phyloP scores from a whole-genome alignment of 2,113 vertebrate species.

The Caranx ignobilis region DNA sequence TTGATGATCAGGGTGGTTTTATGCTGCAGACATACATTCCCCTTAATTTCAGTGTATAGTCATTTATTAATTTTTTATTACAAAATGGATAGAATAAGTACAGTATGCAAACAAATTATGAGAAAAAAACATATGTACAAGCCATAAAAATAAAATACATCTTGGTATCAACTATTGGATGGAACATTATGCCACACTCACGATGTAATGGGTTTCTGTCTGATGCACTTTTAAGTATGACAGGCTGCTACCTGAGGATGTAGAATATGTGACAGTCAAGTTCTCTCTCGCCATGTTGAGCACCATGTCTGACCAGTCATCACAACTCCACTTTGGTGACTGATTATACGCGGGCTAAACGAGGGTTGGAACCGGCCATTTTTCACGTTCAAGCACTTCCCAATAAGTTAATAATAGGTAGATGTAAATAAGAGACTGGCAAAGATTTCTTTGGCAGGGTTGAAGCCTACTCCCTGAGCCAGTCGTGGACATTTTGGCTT shows the following conservation, averaged over 20 bases:
- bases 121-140: slow-evolving; percentile 87
- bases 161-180: slow-evolving; percentile 81
- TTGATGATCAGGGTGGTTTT: background rate
- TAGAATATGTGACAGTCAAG: slow-evolving; percentile 26
- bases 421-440: slow-evolving; percentile 67
- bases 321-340: slow-evolving; percentile 23
- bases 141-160: slow-evolving; percentile 97
- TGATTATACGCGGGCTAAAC: slow-evolving; percentile 25
- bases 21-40: background rate
- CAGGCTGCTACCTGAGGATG: slow-evolving; percentile 66
- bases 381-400: slow-evolving; percentile 76
- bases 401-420: slow-evolving; percentile 83
- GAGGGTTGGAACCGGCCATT: slow-evolving; percentile 43
- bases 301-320: slow-evolving; percentile 50
- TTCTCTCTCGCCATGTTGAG: slow-evolving; percentile 30
- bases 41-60: slow-evolving; percentile 41
- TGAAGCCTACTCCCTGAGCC: slow-evolving; percentile 31
- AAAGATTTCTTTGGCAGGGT: slow-evolving; percentile 31
- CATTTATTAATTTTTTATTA: slow-evolving; percentile 78
- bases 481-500: background rate
- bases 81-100: slow-evolving; percentile 77
- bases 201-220: slow-evolving; percentile 41
- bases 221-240: slow-evolving; percentile 34
- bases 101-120: slow-evolving; percentile 73
- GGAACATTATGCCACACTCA: slow-evolving; percentile 55